A percentile compares a stretch with the other conserved stretches of the same genome.
These are phyloP conservation scores for Scaptomyza hsui DNA, from an alignment of 1,140 invertebrate species.

Conservation along the genomic window DNA sequence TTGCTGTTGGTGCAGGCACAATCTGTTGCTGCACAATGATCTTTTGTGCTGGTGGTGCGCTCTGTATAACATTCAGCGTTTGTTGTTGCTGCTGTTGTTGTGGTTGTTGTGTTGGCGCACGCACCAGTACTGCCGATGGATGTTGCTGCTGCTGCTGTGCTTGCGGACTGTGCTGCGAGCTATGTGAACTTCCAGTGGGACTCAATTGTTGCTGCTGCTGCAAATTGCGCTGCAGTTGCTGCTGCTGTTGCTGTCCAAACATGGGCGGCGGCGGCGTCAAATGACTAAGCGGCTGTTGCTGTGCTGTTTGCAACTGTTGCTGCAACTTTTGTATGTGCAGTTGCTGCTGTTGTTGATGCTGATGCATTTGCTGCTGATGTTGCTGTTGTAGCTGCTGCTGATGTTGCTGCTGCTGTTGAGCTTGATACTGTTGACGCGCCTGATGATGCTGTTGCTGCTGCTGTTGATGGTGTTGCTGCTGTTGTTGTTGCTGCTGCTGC, in stretches of 20 bases:
- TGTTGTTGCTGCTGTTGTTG: constrained; percentile 40
- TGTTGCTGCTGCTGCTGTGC: constrained; percentile 26
- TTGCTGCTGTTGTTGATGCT: constrained; percentile 38
- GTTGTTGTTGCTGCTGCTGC: constrained; percentile 46
- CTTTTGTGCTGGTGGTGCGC: constrained; percentile 50
- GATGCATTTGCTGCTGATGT: constrained; percentile 35
- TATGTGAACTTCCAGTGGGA: constrained; percentile 38
- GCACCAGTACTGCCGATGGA: constrained; percentile 37
- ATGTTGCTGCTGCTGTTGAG: constrained; percentile 51
- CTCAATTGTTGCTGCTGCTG: constrained; percentile 36
- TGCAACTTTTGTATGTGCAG: constrained; percentile 25
- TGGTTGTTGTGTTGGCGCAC: constrained; percentile 33
- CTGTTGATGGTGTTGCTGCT: constrained; percentile 44
- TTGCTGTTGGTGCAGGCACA: constrained; percentile 47
- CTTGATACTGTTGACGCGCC: constrained; percentile 40
- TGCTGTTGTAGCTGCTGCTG: constrained; percentile 37
- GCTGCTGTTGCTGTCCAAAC: constrained; percentile 40
- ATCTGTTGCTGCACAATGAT: constrained; percentile 76
- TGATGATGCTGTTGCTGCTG: constrained; percentile 42
- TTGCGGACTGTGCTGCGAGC: constrained; percentile 13
- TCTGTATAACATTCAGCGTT: constrained; percentile 72
- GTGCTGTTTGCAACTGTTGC: constrained; percentile 42
- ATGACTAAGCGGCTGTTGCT: constrained; percentile 24
- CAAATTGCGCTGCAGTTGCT: constrained; percentile 26
- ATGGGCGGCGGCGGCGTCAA: constrained; percentile 5